Percentiles rank a stretch among this genome's conserved stretches.
Conservation (phyloP, 1,140 invertebrate species). For the Zaprionus nigranus region DNA sequence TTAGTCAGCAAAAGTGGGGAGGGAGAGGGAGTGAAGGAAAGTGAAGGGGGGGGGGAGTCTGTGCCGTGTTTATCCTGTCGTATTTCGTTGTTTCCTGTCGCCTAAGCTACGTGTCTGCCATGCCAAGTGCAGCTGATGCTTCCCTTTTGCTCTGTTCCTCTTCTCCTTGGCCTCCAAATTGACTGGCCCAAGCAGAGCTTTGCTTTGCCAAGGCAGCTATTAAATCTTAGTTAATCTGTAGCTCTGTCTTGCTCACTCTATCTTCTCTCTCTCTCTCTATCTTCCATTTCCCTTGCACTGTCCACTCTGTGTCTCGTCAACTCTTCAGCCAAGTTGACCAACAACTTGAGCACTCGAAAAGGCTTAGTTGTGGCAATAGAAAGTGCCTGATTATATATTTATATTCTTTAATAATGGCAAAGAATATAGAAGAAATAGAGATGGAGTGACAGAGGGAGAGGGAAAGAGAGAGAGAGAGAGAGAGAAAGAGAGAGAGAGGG, state of each 20-base stretch:
- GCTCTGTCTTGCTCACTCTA: neutral
- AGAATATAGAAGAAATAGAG: too few relatives aligned
- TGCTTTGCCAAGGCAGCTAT: constrained; percentile 4
- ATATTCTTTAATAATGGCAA: too few relatives aligned
- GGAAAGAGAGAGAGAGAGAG: too few relatives aligned
- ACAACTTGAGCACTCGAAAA: constrained; percentile 9
- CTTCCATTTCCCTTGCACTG: neutral
- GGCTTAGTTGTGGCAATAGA: neutral
- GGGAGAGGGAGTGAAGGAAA: neutral
- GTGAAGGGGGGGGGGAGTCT: neutral
- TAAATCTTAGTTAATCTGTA: neutral
- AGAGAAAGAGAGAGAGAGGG: too few relatives aligned
- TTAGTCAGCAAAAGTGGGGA: constrained; percentile 32
- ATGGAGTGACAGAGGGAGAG: too few relatives aligned
- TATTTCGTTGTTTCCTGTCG: neutral
- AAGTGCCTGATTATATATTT: too few relatives aligned
- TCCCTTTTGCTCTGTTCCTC: too few relatives aligned
- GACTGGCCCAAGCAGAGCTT: constrained; percentile 2
- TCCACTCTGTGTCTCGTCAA: neutral
- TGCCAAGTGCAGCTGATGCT: constrained; percentile 2
- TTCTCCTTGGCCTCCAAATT: neutral
- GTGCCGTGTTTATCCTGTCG: neutral
- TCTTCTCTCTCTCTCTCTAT: neutral
- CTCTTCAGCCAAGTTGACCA: neutral
- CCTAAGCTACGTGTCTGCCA: constrained; percentile 6